Percentiles rank a stretch among this genome's conserved stretches.
phyloP scores from a whole-genome alignment of 2,888 invertebrate genomes.

The Venusia cambrica region DNA sequence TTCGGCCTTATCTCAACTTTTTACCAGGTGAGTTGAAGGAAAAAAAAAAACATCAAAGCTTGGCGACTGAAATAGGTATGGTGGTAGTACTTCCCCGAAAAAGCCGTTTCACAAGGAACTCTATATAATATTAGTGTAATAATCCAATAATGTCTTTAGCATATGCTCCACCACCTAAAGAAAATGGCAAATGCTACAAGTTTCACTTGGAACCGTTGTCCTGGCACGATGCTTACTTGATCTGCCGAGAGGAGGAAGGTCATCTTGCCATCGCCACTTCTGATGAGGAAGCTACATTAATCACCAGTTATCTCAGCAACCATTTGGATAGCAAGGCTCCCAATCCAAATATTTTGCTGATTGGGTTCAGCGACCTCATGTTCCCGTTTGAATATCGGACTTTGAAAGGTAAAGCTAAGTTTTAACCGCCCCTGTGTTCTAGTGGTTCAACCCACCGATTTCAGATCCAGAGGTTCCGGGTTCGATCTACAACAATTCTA shows the following conservation, averaged over 20 bases:
- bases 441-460: too few species aligned
- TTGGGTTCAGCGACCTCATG: conserved; percentile 55
- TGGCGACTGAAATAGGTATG: too few species aligned
- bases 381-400: conserved; percentile 52
- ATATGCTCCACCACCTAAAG: conserved; percentile 32
- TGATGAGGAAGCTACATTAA: conserved; percentile 44
- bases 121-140: too few species aligned
- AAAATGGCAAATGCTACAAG: conserved; percentile 50
- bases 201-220: conserved; percentile 47
- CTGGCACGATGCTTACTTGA: conserved; percentile 51
- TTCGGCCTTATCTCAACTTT: too few species aligned
- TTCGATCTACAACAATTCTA: too few species aligned
- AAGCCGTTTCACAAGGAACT: too few species aligned
- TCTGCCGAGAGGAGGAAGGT: conserved; percentile 46
- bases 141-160: too few species aligned
- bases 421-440: too few species aligned
- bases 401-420: conserved; percentile 47
- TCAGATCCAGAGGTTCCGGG: too few species aligned
- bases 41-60: too few species aligned
- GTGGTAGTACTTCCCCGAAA: too few species aligned
- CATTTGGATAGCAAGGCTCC: conserved; percentile 43
- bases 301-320: conserved; percentile 44
- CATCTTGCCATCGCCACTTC: conserved; percentile 48
- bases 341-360: conserved; percentile 44
- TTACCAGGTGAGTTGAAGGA: too few species aligned